A percentile compares a stretch with the other conserved stretches of the same genome.
Conservation (phyloP, 2,888 invertebrate genomes). For the Augochlorella aurata region DNA sequence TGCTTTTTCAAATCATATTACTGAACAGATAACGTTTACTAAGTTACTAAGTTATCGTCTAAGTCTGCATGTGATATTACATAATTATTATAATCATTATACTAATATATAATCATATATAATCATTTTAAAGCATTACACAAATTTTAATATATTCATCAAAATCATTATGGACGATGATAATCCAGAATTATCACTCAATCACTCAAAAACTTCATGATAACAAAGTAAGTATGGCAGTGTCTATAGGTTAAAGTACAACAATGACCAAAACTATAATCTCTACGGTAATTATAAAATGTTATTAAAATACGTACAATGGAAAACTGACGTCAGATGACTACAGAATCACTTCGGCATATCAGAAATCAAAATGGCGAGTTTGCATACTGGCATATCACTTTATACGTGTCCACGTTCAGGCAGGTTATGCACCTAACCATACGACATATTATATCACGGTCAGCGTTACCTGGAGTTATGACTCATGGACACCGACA, state of each 20-base stretch:
- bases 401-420: neutral
- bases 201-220: neutral
- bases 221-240: neutral
- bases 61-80: neutral
- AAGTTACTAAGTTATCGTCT: neutral
- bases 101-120: neutral
- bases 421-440: neutral
- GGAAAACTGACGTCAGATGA: no score
- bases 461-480: no score
- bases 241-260: conserved; percentile 18
- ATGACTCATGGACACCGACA: no score
- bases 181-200: neutral
- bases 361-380: conserved; percentile 13
- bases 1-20: neutral
- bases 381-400: neutral
- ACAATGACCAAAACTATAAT: neutral
- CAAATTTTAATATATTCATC: neutral
- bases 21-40: neutral
- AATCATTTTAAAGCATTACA: neutral
- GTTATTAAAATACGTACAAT: neutral
- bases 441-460: no score
- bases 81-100: neutral
- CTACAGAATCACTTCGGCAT: neutral
- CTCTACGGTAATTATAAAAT: neutral
- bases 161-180: neutral